Conservation (phyloP, 2,888 invertebrate genomes). For the Zygaena filipendulae region DNA sequence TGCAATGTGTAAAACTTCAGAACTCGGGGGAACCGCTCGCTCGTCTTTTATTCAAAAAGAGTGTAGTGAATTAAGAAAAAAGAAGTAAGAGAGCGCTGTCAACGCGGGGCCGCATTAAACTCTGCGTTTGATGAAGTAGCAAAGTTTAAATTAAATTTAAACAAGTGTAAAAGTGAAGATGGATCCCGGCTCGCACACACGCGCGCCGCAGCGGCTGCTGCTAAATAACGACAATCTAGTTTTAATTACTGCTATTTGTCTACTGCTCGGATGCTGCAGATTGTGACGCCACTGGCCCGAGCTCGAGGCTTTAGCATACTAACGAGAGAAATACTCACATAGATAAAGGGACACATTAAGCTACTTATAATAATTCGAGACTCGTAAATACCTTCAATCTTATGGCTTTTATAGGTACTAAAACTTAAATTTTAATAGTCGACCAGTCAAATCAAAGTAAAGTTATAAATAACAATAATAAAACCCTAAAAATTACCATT, state of each 20-base stretch:
- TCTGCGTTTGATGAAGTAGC: conserved; percentile 37
- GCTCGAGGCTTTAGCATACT: conserved; percentile 26
- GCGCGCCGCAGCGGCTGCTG: conserved; percentile 20
- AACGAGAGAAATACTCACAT: conserved; percentile 21
- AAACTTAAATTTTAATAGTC: no score
- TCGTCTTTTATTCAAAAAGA: conserved; percentile 32
- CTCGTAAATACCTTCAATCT: no score
- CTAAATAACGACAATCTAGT: conserved; percentile 45
- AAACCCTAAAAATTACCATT: conserved; percentile 35
- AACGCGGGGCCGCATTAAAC: no score
- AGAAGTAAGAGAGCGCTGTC: no score
- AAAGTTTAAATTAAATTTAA: conserved; percentile 55
- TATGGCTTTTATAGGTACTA: no score
- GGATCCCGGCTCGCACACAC: conserved; percentile 29
- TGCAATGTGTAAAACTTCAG: conserved; percentile 22
- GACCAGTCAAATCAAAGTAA: no score
- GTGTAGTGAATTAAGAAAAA: conserved; percentile 39
- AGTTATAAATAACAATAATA: no score
- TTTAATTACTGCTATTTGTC: conserved; percentile 45
- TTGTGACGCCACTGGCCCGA: conserved; percentile 24
- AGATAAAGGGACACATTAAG: no score
- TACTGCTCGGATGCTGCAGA: conserved; percentile 26
- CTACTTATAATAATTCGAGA: no score
- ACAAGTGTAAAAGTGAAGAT: conserved; percentile 29
- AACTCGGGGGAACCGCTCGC: conserved; percentile 21